phyloP scores from a whole-genome alignment of 2,888 invertebrate species.

The Galerucella nymphaeae region DNA sequence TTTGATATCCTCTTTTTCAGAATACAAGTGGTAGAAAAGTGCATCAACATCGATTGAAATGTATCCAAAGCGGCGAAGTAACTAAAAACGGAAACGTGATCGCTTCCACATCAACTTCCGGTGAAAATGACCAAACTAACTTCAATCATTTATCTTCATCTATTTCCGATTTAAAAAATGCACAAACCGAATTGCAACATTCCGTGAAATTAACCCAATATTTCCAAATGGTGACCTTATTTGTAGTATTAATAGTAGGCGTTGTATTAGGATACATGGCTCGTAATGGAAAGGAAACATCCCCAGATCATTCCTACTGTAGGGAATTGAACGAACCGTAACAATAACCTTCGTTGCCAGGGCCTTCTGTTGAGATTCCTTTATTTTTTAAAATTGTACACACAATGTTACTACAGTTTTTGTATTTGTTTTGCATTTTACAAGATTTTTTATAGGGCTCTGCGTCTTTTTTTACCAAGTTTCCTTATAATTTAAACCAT shows the following conservation, averaged over 20 bases:
- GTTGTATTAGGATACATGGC: constrained; percentile 46
- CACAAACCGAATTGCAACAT: constrained; percentile 65
- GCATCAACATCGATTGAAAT: constrained; percentile 79
- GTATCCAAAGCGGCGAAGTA: constrained; percentile 67
- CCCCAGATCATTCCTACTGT: constrained; percentile 46
- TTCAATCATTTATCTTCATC: constrained; percentile 56
- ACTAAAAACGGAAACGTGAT: constrained; percentile 56
- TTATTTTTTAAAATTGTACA: constrained; percentile 51
- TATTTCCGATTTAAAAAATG: constrained; percentile 63
- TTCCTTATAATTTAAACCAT: no score
- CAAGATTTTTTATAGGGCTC: constrained; percentile 22
- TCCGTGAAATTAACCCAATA: constrained; percentile 67
- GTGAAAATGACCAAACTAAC: constrained; percentile 49
- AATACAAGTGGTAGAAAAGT: constrained; percentile 62
- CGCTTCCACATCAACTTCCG: constrained; percentile 19
- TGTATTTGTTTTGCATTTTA: constrained; percentile 51
- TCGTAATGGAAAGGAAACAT: constrained; percentile 35
- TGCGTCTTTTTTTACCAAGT: not conserved
- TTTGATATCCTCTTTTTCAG: constrained; percentile 47
- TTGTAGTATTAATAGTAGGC: constrained; percentile 62
- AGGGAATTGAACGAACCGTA: constrained; percentile 51
- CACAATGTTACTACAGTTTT: constrained; percentile 52
- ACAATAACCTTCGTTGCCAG: constrained; percentile 58
- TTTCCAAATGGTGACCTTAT: constrained; percentile 67
- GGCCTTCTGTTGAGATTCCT: constrained; percentile 49